Percentiles rank a stretch among this genome's conserved stretches.
Evolutionary conservation across 2,113 vertebrate species (phyloP).

Genomic region (Labrus mixtus): DNA sequence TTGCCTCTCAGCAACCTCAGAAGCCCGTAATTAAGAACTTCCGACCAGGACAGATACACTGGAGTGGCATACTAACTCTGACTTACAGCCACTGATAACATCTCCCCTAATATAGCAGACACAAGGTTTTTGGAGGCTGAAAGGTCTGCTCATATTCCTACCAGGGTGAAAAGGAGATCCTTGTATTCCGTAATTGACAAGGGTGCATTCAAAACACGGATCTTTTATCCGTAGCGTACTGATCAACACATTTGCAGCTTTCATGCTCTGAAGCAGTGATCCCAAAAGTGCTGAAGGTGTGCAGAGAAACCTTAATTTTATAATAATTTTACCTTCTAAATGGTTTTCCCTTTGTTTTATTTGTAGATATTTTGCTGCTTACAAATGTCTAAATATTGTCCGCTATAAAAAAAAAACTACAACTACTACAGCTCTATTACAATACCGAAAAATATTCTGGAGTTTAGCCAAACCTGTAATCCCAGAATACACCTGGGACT

Average conservation of each 20-base stretch:
- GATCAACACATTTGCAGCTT: conserved; percentile 24
- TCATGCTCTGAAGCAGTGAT: not conserved
- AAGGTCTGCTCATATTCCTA: conserved; percentile 13
- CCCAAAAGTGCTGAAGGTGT: too few relatives aligned
- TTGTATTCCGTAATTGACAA: conserved; percentile 25
- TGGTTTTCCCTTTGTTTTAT: too few relatives aligned
- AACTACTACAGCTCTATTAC: too few relatives aligned
- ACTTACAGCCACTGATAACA: conserved; percentile 29
- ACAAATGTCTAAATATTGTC: too few relatives aligned
- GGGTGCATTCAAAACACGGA: conserved; percentile 25
- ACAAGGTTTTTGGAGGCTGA: conserved; percentile 10
- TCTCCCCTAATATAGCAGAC: conserved; percentile 13
- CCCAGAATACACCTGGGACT: too few relatives aligned
- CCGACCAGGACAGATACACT: conserved; percentile 43
- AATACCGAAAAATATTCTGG: too few relatives aligned
- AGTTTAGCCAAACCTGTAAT: too few relatives aligned
- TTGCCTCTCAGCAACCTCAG: conserved; percentile 56
- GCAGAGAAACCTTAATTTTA: too few relatives aligned
- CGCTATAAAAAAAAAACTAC: too few relatives aligned
- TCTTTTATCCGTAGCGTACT: conserved; percentile 23
- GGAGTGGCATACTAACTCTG: conserved; percentile 35
- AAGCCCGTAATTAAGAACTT: conserved; percentile 63
- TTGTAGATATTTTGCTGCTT: too few relatives aligned
- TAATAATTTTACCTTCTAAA: too few relatives aligned
- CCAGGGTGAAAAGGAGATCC: conserved; percentile 26